Percentiles rank a stretch among this genome's conserved stretches.
Conservation (phyloP, 1,140 invertebrate species). For the Zaprionus kolodkinae region DNA sequence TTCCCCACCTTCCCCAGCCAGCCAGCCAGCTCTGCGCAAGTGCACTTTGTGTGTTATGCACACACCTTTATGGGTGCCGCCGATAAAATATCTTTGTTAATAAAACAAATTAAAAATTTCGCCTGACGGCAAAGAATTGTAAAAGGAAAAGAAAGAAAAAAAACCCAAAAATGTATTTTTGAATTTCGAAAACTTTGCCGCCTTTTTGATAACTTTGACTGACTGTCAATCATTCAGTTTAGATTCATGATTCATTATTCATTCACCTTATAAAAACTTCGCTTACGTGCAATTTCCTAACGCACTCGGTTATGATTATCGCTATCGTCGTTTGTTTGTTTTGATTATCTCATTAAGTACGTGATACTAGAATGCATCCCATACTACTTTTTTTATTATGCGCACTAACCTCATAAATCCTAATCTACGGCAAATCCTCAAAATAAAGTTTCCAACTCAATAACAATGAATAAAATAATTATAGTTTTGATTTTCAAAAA, state of each 20-base stretch:
- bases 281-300: not conserved
- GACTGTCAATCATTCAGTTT: not conserved
- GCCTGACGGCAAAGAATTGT: constrained; percentile 3
- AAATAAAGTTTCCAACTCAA: not conserved
- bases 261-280: constrained; percentile 1
- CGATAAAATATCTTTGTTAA: constrained; percentile 79
- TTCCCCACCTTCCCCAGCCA: too few species aligned
- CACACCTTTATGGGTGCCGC: constrained; percentile 67
- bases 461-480: not conserved
- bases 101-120: constrained; percentile 71
- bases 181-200: constrained; percentile 23
- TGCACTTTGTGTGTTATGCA: constrained; percentile 70
- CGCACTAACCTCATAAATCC: not conserved
- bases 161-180: constrained; percentile 55
- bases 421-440: constrained; percentile 1
- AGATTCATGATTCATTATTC: constrained; percentile 1
- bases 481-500: constrained; percentile 22
- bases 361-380: not conserved
- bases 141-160: constrained; percentile 21
- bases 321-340: constrained; percentile 29
- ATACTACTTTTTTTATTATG: not conserved
- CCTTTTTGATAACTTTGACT: not conserved
- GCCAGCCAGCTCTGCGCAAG: constrained; percentile 40
- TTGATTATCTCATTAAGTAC: constrained; percentile 31
- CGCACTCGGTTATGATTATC: not conserved